Base-by-base conservation (phyloP, 2,113 vertebrate species). In the Salvator merianae region DNA sequence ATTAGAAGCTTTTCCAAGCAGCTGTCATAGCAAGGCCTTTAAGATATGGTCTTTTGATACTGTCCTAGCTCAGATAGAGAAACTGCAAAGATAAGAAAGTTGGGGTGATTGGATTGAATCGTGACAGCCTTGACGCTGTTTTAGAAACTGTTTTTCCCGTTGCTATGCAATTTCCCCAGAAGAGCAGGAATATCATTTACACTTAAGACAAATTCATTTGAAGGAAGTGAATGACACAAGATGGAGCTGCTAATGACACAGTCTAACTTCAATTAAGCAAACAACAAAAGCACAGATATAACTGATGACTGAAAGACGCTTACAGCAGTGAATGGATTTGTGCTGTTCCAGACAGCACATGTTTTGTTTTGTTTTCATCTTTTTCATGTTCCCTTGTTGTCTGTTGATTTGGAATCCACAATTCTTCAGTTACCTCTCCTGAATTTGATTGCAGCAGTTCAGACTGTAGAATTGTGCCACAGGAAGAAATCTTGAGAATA, bases 241-340 rank as follows among this genome's bases (percentile, higher is more conserved):
- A 81, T 83, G 34, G 75, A 85, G 59, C 53, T 87, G 38, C 53
- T 92, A 88, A 87, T 90, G 78, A 65, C 28, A 68, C 36, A 83
- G 40, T 68, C 63, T 84, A 85, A 82, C 38, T 90, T 91, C 76
- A 87, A 40, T 77, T 88, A 84, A 86, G 47, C 65, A 89, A 92
- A 84, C 53, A 90, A 82, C 82, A 87, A 87, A 82, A 73, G 77
- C 69, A 18, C 53, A 86, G 84, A 81, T 84, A 79, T 4, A 20
- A 69, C 16, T 53, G 10, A 40, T 76, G 77, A 79, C 26, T 83
- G 69, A 76, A 89, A 88, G 70, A 50, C 6, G n/a, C 38, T 74
- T 86, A 12, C 13, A 30, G 73, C 55, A 84, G 7, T 53, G 74
- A 82, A 43, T 5, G 38, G 71, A 86, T 50, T 63, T 65, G 70